Percentiles rank a stretch among this genome's conserved stretches.
phyloP scores from a whole-genome alignment of 1,140 invertebrate species.

The Pentalonia nigronervosa region DNA sequence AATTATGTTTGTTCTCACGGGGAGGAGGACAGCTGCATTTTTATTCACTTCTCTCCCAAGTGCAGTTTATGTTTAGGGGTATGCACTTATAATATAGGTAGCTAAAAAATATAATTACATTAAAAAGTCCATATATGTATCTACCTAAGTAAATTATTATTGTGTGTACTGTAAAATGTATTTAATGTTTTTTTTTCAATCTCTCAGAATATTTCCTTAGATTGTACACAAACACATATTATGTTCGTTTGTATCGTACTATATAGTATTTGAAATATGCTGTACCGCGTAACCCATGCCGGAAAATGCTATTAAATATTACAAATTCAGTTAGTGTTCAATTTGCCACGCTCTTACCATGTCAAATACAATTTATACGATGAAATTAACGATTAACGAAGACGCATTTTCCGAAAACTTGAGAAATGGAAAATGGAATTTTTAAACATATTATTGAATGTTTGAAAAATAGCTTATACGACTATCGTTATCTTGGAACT shows the following conservation, averaged over 20 bases:
- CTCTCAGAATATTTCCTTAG: background rate
- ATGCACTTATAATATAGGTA: background rate
- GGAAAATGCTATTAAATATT: background rate
- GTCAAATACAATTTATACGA: background rate
- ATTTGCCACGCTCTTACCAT: background rate
- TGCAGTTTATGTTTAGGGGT: background rate
- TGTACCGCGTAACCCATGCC: background rate
- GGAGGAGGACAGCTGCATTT: background rate
- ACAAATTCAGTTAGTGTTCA: background rate
- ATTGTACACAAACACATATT: background rate
- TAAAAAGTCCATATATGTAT: background rate
- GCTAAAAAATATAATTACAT: background rate
- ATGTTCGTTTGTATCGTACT: background rate
- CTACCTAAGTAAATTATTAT: background rate
- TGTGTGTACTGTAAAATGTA: background rate
- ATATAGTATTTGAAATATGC: background rate
- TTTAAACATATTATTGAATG: background rate
- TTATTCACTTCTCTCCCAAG: background rate
- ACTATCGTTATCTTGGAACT: background rate
- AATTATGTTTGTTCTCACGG: background rate
- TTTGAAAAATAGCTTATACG: constrained; percentile 3
- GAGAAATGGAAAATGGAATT: background rate
- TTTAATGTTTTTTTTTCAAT: background rate
- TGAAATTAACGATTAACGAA: background rate
- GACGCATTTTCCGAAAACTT: background rate